A percentile compares a stretch with the other conserved stretches of the same genome.
Conservation (phyloP, 2,888 invertebrate genomes). For the Limenitis camilla region DNA sequence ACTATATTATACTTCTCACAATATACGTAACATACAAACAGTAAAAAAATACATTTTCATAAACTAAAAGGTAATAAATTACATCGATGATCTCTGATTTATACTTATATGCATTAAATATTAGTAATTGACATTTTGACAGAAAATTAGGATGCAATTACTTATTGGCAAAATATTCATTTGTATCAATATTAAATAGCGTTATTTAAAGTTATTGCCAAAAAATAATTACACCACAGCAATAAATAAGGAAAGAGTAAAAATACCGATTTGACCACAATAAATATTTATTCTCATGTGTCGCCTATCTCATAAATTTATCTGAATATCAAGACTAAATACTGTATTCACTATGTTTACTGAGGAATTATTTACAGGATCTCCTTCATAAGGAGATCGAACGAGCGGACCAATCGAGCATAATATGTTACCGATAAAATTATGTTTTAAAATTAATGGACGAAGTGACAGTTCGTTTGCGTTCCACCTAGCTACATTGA, state of each 20-base stretch:
- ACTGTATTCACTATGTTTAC: constrained; percentile 51
- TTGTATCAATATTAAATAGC: constrained; percentile 17
- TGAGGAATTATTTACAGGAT: constrained; percentile 64
- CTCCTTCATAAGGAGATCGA: constrained; percentile 65
- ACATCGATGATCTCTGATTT: constrained; percentile 20
- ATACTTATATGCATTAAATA: constrained; percentile 34
- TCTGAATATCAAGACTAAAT: constrained; percentile 56
- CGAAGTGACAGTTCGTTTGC: constrained; percentile 74
- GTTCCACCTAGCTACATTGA: constrained; percentile 68
- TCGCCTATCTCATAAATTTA: constrained; percentile 52
- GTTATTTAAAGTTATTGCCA: constrained; percentile 28
- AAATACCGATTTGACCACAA: constrained; percentile 29
- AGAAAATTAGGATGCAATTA: constrained; percentile 28
- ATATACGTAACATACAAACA: constrained; percentile 26
- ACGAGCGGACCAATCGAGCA: constrained; percentile 63
- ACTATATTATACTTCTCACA: constrained; percentile 71
- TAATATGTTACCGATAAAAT: constrained; percentile 63
- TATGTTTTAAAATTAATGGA: constrained; percentile 73
- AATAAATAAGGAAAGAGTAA: constrained; percentile 38
- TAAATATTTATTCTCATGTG: constrained; percentile 61
- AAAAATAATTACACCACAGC: constrained; percentile 40
- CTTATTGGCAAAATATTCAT: constrained; percentile 24
- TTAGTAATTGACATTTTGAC: constrained; percentile 39
- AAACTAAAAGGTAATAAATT: constrained; percentile 22
- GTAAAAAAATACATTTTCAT: constrained; percentile 2